A percentile compares a stretch with the other conserved stretches of the same genome.
Evolutionary conservation across 37 sponge, comb jelly and placozoan genomes (phyloP).

Genomic region (Diacarnus erythraeanus): DNA sequence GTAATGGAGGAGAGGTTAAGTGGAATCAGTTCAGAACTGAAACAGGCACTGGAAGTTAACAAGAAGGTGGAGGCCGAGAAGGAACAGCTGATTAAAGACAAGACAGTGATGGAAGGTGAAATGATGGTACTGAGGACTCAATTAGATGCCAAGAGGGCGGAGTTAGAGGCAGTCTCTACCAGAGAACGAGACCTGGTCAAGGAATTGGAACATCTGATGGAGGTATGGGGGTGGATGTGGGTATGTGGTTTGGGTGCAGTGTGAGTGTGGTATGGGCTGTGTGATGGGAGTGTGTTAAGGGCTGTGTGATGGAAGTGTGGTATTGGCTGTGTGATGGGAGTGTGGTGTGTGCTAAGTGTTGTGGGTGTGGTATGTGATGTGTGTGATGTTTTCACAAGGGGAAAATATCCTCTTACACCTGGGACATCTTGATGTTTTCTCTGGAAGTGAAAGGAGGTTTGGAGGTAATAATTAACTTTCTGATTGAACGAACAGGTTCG

Average conservation of each 20-base stretch:
- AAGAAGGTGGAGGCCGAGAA: neutral
- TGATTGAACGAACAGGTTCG: too few relatives aligned
- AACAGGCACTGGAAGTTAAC: neutral
- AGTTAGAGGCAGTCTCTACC: neutral
- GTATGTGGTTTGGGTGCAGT: neutral
- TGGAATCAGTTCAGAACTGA: neutral
- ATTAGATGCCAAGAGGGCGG: neutral
- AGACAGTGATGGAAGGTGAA: slow-evolving; percentile 6
- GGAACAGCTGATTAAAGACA: neutral
- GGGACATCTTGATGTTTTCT: too few relatives aligned
- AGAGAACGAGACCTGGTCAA: neutral
- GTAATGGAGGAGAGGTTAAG: neutral
- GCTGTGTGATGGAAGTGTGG: too few relatives aligned
- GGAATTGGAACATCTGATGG: slow-evolving; percentile 15
- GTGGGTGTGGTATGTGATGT: too few relatives aligned
- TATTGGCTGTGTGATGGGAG: too few relatives aligned
- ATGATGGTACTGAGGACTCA: neutral
- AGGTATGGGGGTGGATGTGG: slow-evolving; percentile 13
- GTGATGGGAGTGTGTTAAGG: too few relatives aligned
- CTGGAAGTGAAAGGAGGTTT: too few relatives aligned
- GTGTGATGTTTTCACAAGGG: too few relatives aligned
- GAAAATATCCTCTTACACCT: too few relatives aligned
- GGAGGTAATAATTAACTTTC: too few relatives aligned
- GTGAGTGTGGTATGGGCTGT: neutral
- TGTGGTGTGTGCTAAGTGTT: too few relatives aligned